Conservation (phyloP, 2,888 invertebrate species). For the Dynastes tityus region DNA sequence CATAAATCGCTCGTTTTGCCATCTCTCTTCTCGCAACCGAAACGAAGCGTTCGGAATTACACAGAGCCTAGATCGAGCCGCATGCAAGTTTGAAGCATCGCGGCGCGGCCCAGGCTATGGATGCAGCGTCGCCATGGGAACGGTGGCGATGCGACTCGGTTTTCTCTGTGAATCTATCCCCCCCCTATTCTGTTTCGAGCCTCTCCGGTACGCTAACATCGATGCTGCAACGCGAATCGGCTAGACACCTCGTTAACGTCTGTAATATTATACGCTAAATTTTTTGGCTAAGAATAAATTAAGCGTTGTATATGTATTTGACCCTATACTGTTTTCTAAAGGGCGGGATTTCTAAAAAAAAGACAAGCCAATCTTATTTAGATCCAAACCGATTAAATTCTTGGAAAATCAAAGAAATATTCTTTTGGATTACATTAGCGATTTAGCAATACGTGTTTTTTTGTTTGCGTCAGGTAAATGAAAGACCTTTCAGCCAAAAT, state of each 20-base stretch:
- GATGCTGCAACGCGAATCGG: constrained; percentile 61
- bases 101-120: constrained; percentile 55
- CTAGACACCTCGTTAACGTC: constrained; percentile 68
- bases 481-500: no score
- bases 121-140: constrained; percentile 68
- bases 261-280: constrained; percentile 64
- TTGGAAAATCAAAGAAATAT: no score
- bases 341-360: no score
- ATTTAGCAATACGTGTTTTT: no score
- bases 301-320: no score
- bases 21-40: constrained; percentile 52
- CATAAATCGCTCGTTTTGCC: constrained; percentile 52
- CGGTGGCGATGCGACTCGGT: constrained; percentile 53
- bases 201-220: neutral
- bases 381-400: no score
- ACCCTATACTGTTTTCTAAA: no score
- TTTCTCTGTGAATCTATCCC: constrained; percentile 43
- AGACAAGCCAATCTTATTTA: no score
- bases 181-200: constrained; percentile 53
- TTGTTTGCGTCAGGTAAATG: no score
- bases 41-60: constrained; percentile 23
- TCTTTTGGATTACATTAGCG: no score
- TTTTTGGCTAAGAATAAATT: no score
- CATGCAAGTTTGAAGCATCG: constrained; percentile 59
- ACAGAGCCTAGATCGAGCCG: no score